Evolutionary conservation across 2,888 invertebrate genomes (phyloP), one percentile per base, ranked within the genome.

Genomic region (Napeogenes sylphis): DNA sequence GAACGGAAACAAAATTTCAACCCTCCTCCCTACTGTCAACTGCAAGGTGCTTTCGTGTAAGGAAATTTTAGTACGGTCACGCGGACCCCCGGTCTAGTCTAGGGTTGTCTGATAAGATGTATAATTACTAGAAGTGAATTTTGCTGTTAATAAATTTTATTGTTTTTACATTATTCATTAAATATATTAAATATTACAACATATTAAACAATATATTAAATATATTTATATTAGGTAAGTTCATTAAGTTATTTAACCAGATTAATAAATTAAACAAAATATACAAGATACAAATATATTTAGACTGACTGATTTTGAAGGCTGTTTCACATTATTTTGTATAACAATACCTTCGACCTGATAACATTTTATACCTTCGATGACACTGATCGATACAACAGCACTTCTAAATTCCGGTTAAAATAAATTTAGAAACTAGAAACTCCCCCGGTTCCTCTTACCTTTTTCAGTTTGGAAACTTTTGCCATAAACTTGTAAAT

Each of bases 21-120:
- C 69, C 66, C 51, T 51, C 73, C 74, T 66, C 74, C 74, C 71
- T 64, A 79, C 85, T 86, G 87, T 85, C 87, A 86, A 83, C 82
- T 82, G 82, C 85, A 85, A 82, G 81, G 78, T 80, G 82, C 78
- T 79, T 83, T 84, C 83, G 82, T 80, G 81, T 82, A 80, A 83
- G 83, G 79, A 82, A 83, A 84, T 82, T 83, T 83, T 77, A 81
- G 81, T 75, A 73, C 75, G 80, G 81, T 82, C 84, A 83, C 80
- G 81, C 79, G 75, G 80, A 70, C 75, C 60, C 69, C 72, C 67
- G 66, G 70, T 70, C 71, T 71, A 72, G 73, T 72, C 74, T 75
- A 75, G 75, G 70, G 70, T 65, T 71, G 65, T 61, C 47, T 63
- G 46, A 35, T n/a, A 2, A 35, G 62, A 67, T 47, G 53, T 69